These are phyloP conservation scores for Tapirus indicus DNA, from an alignment of 2,797 vertebrate genomes.

Conservation along the genomic window DNA sequence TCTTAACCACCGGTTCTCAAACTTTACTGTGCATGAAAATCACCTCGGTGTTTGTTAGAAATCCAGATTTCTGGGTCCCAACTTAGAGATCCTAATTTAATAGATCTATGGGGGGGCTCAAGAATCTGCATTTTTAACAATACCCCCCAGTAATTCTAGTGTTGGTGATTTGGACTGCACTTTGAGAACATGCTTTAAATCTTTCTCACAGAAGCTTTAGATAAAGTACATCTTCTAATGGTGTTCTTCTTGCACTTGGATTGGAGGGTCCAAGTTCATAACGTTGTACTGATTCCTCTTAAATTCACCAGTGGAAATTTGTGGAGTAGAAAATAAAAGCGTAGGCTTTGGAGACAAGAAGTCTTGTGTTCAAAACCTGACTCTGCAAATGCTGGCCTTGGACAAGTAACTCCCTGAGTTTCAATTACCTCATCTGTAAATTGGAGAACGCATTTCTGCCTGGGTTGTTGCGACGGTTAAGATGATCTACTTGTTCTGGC, in stretches of 20 bases:
- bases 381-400: neutral
- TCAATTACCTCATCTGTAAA: neutral
- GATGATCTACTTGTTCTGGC: neutral
- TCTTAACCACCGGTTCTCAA: neutral
- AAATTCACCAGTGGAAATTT: slow-evolving; percentile 34
- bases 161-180: neutral
- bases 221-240: neutral
- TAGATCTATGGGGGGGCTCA: neutral
- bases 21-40: neutral
- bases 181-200: neutral
- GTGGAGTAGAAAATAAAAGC: neutral
- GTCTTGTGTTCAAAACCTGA: neutral
- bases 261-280: slow-evolving; percentile 17
- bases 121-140: neutral
- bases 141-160: neutral
- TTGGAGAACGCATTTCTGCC: neutral
- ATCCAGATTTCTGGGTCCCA: neutral
- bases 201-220: neutral
- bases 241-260: neutral
- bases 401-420: neutral
- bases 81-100: neutral
- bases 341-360: neutral
- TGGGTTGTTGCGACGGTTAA: neutral
- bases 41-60: neutral
- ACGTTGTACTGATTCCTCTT: neutral